Evolutionary conservation across 2,797 vertebrate species (phyloP).

Genomic region (Siniperca scherzeri): DNA sequence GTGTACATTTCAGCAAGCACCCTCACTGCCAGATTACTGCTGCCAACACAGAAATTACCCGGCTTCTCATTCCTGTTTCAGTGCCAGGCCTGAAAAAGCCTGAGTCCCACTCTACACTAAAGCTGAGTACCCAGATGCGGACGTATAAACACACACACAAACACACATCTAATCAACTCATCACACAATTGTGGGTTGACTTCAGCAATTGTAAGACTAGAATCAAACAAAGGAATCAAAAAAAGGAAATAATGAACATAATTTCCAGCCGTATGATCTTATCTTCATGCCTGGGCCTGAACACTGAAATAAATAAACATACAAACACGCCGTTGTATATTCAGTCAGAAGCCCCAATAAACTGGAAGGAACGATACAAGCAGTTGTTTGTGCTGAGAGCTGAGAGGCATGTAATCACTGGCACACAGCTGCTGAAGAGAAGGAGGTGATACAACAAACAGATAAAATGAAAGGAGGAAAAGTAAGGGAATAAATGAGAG

Average conservation of each 20-base stretch:
- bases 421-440: constrained; percentile 41
- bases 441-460: constrained; percentile 32
- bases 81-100: constrained; percentile 41
- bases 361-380: constrained; percentile 21
- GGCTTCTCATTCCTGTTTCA: constrained; percentile 22
- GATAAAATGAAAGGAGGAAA: constrained; percentile 25
- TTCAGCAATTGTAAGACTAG: background rate
- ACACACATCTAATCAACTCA: constrained; percentile 24
- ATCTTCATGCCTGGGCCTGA: constrained; percentile 12
- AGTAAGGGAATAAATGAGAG: background rate
- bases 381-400: constrained; percentile 34
- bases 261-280: constrained; percentile 13
- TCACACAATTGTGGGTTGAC: constrained; percentile 6
- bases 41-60: constrained; percentile 60
- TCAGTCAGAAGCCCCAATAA: constrained; percentile 28
- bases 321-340: background rate
- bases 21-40: constrained; percentile 34
- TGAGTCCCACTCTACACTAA: background rate
- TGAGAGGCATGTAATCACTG: constrained; percentile 53
- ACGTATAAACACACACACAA: background rate
- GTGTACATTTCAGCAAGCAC: constrained; percentile 13
- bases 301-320: constrained; percentile 30
- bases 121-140: constrained; percentile 13
- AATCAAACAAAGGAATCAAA: background rate
- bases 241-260: background rate